A percentile compares a stretch with the other conserved stretches of the same genome.
Conservation (phyloP, 1,140 invertebrate genomes). For the Neotoxoptera formosana region DNA sequence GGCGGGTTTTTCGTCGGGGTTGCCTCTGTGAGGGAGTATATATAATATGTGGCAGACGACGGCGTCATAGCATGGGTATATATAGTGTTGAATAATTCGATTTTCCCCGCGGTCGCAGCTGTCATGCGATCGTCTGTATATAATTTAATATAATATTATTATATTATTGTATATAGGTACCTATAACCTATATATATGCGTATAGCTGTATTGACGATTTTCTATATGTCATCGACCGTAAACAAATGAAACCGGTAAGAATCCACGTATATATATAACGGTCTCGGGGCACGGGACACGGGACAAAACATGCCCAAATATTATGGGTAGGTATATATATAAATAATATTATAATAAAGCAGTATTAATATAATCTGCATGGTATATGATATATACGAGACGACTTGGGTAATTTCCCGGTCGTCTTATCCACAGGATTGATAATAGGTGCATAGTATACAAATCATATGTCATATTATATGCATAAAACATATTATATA, state of each 20-base stretch:
- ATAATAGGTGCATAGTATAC: background rate
- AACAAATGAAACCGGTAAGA: background rate
- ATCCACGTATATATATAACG: background rate
- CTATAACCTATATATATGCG: background rate
- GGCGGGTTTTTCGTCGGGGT: background rate
- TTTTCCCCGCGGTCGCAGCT: background rate
- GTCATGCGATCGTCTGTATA: background rate
- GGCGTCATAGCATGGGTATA: background rate
- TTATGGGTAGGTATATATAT: too few species aligned
- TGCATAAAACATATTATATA: background rate
- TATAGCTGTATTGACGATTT: background rate
- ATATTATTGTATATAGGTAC: background rate
- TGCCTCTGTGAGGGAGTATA: background rate
- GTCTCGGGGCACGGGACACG: background rate
- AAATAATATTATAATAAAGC: background rate
- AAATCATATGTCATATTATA: too few species aligned
- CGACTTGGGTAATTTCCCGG: background rate
- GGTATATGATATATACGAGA: background rate
- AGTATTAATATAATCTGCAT: background rate
- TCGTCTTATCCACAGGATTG: background rate
- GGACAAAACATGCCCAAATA: background rate
- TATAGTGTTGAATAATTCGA: conserved; percentile 25
- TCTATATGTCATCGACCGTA: background rate
- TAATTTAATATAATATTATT: background rate
- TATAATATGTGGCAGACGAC: background rate